These are phyloP conservation scores for Chloroclystis v-ata DNA, from an alignment of 2,888 invertebrate genomes.

Conservation along the genomic window DNA sequence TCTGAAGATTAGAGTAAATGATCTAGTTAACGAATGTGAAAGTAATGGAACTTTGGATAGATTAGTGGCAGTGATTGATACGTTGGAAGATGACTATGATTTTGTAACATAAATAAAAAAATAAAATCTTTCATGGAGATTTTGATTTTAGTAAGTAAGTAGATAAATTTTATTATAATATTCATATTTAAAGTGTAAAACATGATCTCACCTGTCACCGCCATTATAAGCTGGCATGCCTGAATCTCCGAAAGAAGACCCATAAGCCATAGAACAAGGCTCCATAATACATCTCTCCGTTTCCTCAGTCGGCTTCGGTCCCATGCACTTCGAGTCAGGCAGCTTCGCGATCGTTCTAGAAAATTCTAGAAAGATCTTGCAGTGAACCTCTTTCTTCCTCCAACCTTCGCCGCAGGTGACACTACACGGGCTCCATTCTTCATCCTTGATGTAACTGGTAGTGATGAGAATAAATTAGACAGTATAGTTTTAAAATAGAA, in stretches of 20 bases:
- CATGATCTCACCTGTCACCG: conserved; percentile 64
- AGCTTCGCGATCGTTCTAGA: conserved; percentile 91
- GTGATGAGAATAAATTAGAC: conserved; percentile 12
- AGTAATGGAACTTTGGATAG: conserved; percentile 50
- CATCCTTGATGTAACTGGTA: conserved; percentile 90
- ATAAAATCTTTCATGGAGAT: neutral
- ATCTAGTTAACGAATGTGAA: conserved; percentile 51
- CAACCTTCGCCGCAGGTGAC: conserved; percentile 94
- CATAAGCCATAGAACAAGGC: conserved; percentile 84
- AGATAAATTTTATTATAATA: too few relatives aligned
- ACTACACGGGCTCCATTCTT: conserved; percentile 94
- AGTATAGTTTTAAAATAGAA: neutral
- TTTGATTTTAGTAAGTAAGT: too few relatives aligned
- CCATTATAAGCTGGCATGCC: conserved; percentile 59
- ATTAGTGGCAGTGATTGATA: conserved; percentile 36
- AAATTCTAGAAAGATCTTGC: conserved; percentile 96
- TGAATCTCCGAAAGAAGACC: conserved; percentile 72
- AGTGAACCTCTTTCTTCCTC: conserved; percentile 91
- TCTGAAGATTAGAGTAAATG: conserved; percentile 48
- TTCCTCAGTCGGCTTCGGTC: conserved; percentile 89
- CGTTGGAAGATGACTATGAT: conserved; percentile 1
- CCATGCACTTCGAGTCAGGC: conserved; percentile 92
- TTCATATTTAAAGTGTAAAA: too few relatives aligned
- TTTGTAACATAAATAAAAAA: neutral
- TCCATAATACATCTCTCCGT: conserved; percentile 89